Conservation (phyloP, 2,113 vertebrate genomes). For the Labeo catla region DNA sequence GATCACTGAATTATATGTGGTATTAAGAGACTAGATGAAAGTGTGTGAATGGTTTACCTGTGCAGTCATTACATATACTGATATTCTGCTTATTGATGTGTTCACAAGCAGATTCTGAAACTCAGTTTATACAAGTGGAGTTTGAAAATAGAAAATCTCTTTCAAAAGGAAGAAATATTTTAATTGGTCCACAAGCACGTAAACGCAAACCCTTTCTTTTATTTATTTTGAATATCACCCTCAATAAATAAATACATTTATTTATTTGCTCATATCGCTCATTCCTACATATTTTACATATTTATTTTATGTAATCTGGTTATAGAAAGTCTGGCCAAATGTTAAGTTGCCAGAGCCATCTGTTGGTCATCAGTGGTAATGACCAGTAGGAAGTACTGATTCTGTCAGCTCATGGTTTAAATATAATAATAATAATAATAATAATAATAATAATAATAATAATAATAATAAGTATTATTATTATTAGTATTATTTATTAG, state of each 20-base stretch:
- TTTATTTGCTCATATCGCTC: too few species aligned
- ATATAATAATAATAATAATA: not conserved
- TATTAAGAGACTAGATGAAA: constrained; percentile 64
- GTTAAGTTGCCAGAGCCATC: constrained; percentile 35
- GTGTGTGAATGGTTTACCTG: constrained; percentile 75
- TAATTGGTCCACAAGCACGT: not conserved
- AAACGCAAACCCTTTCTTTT: too few species aligned
- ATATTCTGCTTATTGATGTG: constrained; percentile 45
- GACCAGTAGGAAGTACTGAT: constrained; percentile 6
- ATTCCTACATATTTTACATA: not conserved
- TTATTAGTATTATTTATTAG: not conserved
- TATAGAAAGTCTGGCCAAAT: not conserved
- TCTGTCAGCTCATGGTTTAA: not conserved
- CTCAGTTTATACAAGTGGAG: not conserved
- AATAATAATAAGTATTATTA: not conserved
- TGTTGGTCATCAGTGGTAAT: constrained; percentile 50
- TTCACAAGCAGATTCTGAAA: not conserved
- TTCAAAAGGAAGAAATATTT: not conserved
- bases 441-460: not conserved
- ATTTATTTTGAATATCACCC: too few species aligned
- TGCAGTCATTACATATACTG: constrained; percentile 57
- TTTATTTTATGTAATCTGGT: not conserved
- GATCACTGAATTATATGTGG: constrained; percentile 64
- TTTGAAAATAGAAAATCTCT: not conserved
- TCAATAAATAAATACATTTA: not conserved